Conservation (phyloP, 2,888 invertebrate genomes). For the Pterobdella sp. region DNA sequence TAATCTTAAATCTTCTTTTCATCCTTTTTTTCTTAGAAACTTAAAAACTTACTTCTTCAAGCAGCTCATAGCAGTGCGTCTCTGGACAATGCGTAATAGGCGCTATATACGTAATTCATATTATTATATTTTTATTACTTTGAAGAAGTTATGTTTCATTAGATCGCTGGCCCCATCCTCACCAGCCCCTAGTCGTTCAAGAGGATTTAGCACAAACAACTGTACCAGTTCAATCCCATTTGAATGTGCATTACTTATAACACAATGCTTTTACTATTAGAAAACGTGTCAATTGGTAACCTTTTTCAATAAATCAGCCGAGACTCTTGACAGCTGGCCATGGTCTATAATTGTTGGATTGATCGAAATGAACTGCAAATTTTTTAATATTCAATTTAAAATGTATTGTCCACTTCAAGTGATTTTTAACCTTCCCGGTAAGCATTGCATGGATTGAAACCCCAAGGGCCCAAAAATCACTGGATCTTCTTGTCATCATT, state of each 20-base stretch:
- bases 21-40: too few species aligned
- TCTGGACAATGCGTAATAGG: too few species aligned
- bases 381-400: not conserved
- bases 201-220: conserved; percentile 13
- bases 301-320: conserved; percentile 20
- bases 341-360: conserved; percentile 17
- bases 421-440: conserved; percentile 19
- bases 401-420: not conserved
- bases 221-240: not conserved
- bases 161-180: conserved; percentile 20
- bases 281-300: not conserved
- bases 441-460: conserved; percentile 28
- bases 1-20: too few species aligned
- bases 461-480: conserved; percentile 26
- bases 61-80: too few species aligned
- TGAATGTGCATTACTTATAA: not conserved
- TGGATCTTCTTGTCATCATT: conserved; percentile 26
- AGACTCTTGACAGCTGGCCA: conserved; percentile 6
- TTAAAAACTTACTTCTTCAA: too few species aligned
- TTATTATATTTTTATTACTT: not conserved
- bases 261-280: not conserved
- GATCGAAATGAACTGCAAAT: conserved; percentile 21
- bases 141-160: conserved; percentile 26
- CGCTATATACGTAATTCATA: not conserved
- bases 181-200: conserved; percentile 27